A percentile compares a stretch with the other conserved stretches of the same genome.
phyloP scores from a whole-genome alignment of 2,113 vertebrate species.

The Peromyscus polionotus region DNA sequence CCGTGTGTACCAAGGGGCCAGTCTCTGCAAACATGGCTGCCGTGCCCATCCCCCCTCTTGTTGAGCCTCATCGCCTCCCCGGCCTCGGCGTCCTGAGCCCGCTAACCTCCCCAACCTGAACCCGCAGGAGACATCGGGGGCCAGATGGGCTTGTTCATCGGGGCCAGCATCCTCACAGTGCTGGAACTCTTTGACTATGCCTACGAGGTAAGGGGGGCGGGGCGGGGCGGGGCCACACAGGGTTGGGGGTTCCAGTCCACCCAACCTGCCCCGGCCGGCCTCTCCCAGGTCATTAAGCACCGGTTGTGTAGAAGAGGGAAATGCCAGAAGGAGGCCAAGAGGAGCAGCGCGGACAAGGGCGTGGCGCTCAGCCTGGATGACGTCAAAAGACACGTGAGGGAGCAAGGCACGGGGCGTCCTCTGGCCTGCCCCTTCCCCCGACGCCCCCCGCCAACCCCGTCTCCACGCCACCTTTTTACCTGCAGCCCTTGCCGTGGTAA shows the following conservation, averaged over 20 bases:
- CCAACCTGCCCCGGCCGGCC: neutral
- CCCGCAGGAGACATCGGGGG: constrained; percentile 97
- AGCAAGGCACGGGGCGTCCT: neutral
- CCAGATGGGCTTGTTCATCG: constrained; percentile 99
- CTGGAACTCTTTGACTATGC: constrained; percentile 98
- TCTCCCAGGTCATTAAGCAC: constrained; percentile 95
- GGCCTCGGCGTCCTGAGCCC: neutral
- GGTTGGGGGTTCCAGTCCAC: neutral
- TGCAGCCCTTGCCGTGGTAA: neutral
- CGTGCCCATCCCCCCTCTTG: neutral
- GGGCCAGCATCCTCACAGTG: constrained; percentile 97
- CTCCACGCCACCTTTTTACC: neutral
- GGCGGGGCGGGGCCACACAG: neutral
- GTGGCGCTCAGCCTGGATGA: constrained; percentile 98
- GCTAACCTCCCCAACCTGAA: constrained; percentile 53
- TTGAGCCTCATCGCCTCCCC: neutral
- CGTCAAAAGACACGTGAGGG: constrained; percentile 97
- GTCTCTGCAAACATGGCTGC: constrained; percentile 14
- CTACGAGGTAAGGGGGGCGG: constrained; percentile 93
- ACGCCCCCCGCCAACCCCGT: neutral
- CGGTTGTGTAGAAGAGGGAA: constrained; percentile 94
- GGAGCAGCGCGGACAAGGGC: constrained; percentile 96
- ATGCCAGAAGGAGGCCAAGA: constrained; percentile 95
- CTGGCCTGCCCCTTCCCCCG: neutral
- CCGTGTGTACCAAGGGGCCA: neutral